Evolutionary conservation across 2,797 vertebrate genomes (phyloP).

Genomic region (Liasis olivaceus): DNA sequence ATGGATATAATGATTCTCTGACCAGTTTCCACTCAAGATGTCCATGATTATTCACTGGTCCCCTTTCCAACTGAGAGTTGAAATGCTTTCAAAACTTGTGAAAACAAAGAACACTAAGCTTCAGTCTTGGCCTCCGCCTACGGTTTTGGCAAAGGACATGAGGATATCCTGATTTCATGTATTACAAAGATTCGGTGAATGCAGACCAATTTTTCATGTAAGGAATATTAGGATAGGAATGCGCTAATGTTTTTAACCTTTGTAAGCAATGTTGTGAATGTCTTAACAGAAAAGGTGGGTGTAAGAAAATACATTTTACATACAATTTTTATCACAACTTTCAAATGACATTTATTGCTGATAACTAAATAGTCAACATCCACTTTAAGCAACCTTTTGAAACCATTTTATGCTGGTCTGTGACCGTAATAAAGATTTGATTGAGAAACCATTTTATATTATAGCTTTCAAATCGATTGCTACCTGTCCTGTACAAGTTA

Average conservation of each 20-base stretch:
- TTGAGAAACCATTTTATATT: background rate
- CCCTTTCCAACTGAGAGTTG: background rate
- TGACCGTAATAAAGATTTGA: too few species aligned
- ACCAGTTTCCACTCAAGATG: background rate
- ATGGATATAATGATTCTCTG: background rate
- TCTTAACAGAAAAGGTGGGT: background rate
- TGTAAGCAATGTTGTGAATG: background rate
- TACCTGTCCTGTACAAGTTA: background rate
- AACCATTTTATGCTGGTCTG: background rate
- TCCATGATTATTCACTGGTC: background rate
- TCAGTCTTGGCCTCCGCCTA: background rate
- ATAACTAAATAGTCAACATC: background rate
- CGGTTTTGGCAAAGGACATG: background rate
- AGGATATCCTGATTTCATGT: background rate
- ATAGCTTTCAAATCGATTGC: background rate
- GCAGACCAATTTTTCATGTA: background rate
- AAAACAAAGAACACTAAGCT: background rate
- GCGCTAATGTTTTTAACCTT: background rate
- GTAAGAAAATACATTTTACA: background rate
- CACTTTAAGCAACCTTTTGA: background rate
- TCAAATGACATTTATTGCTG: background rate
- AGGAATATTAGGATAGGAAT: background rate
- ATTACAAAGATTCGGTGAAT: background rate
- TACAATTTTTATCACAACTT: background rate
- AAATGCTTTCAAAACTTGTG: background rate